Percentiles rank a stretch among this genome's conserved stretches.
phyloP scores from a whole-genome alignment of 2,888 invertebrate species.

The Morinoia aosen region DNA sequence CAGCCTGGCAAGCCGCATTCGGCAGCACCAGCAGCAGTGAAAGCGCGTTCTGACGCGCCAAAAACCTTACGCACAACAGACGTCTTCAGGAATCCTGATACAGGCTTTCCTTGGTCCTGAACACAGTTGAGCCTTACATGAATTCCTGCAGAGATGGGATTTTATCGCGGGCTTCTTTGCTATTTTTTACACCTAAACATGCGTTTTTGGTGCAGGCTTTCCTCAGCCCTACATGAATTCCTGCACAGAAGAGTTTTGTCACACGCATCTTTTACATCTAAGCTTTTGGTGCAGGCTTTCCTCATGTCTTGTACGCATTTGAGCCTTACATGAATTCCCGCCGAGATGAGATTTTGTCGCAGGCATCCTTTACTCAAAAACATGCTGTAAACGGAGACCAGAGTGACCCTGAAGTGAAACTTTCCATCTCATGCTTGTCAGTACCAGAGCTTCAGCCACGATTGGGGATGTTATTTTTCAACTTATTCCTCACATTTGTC shows the following conservation, averaged over 20 bases:
- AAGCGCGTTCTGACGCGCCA: not conserved
- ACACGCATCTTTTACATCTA: too few species aligned
- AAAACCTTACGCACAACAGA: not conserved
- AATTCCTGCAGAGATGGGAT: not conserved
- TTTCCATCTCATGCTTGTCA: not conserved
- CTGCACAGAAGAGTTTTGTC: too few species aligned
- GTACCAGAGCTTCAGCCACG: not conserved
- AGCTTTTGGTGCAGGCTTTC: too few species aligned
- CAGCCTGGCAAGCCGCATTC: not conserved
- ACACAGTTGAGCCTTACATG: not conserved
- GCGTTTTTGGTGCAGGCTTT: not conserved
- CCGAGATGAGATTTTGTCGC: not conserved
- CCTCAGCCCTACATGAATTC: too few species aligned
- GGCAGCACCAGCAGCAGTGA: constrained; percentile 10
- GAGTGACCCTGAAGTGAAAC: not conserved
- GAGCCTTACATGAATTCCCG: not conserved
- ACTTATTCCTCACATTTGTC: not conserved
- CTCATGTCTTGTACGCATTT: not conserved
- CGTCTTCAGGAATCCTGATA: not conserved
- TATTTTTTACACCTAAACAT: not conserved
- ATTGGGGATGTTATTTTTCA: not conserved
- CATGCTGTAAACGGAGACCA: not conserved
- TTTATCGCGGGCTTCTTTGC: not conserved
- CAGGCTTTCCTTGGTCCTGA: not conserved
- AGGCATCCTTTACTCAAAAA: not conserved